Percentiles rank a stretch among this genome's conserved stretches.
Evolutionary conservation across 2,888 invertebrate genomes (phyloP).

Genomic region (Caenorhabditis sp.): DNA sequence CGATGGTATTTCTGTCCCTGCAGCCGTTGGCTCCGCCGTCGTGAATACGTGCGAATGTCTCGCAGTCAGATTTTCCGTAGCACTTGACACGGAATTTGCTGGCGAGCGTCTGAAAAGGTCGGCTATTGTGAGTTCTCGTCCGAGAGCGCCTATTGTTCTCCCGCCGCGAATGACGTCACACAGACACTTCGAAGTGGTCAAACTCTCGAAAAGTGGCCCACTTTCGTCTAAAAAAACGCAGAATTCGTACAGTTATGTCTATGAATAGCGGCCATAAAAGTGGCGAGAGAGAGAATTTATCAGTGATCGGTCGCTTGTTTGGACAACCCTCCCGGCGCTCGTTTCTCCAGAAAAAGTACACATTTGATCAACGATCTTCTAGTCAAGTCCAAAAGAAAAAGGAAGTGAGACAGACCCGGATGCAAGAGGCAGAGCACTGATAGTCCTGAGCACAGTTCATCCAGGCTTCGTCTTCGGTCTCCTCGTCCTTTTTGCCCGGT

Average conservation of each 20-base stretch:
- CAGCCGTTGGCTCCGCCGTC: conserved; percentile 78
- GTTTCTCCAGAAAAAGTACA: conserved; percentile 16
- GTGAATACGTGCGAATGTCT: conserved; percentile 76
- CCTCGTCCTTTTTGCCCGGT: conserved; percentile 75
- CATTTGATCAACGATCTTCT: conserved; percentile 43
- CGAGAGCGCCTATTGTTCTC: conserved; percentile 29
- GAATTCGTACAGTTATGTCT: conserved; percentile 31
- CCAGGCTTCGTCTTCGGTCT: conserved; percentile 76
- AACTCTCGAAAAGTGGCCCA: conserved; percentile 4
- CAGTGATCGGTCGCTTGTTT: conserved; percentile 18
- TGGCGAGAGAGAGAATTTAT: conserved; percentile 21
- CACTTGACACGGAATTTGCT: conserved; percentile 76
- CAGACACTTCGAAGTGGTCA: background rate
- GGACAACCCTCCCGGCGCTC: conserved; percentile 4
- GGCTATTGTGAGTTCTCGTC: conserved; percentile 8
- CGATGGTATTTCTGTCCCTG: conserved; percentile 62
- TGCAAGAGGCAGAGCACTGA: conserved; percentile 76
- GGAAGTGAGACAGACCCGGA: conserved; percentile 63
- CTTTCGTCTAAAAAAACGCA: background rate
- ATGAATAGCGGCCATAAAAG: conserved; percentile 4
- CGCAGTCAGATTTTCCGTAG: conserved; percentile 78
- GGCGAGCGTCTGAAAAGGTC: conserved; percentile 64
- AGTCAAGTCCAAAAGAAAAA: too few species aligned
- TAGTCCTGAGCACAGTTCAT: conserved; percentile 77
- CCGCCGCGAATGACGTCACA: conserved; percentile 20